Evolutionary conservation across 1,140 invertebrate genomes (phyloP), one percentile per base, ranked within the genome.

Genomic region (Drosophila arizonae): DNA sequence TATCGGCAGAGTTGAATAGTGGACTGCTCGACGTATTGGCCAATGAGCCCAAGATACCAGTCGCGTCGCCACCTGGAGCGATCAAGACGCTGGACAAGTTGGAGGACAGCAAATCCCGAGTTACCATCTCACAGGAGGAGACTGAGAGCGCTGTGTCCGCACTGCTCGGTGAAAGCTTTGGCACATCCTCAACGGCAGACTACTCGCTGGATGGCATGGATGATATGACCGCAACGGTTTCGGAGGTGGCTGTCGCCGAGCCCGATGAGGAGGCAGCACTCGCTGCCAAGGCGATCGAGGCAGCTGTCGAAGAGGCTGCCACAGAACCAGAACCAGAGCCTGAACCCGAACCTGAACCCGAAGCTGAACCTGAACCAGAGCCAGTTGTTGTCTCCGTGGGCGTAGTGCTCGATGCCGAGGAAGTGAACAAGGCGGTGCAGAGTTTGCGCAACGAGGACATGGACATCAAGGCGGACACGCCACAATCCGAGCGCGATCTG

Each of bases 141-240:
- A 98, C 97, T 0, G 96, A 97, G 87, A 97, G 97, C 92, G 97
- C 97, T 0, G 97, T 98, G 0, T 97, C 97, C 2, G 97, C 96
- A 6, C 91, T 98, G 5, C 90, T 97, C 24, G 96, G 96, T 39
- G 96, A 97, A 91, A 96, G 96, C 63, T 97, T 97, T 89, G 95
- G 95, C 6, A 91, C 81, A 8, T 88, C 88, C 6, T 93, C 92
- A 0, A 93, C 93, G 6, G 91, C 93, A 8, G 94, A 94, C 61
- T 93, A 94, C 58, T 93, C 93, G 28, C 92, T 93, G 0, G 93
- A 93, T 13, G 77, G 80, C 90, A 92, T 70, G 65, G 92, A 94
- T 58, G 93, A 93, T 8, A 67, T 90, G 58, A 79, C 70, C 9
- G 76, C 77, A 28, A 56, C 81, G 0, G 90, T 89, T 5, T 65